Base-by-base conservation (phyloP, 2,113 vertebrate genomes). In the Helogale parvula region DNA sequence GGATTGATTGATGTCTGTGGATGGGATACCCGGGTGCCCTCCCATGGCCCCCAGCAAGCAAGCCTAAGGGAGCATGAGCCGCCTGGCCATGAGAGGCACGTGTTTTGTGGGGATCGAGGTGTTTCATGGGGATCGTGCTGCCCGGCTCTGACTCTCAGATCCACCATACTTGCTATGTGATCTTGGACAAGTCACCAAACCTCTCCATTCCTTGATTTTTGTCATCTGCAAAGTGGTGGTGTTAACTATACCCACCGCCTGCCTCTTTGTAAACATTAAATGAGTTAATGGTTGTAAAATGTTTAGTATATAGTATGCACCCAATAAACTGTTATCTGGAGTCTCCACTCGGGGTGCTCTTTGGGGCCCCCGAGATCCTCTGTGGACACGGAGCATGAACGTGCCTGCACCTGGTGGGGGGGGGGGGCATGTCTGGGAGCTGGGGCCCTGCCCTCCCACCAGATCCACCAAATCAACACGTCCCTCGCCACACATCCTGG, bases 81-180 rank as follows among this genome's bases (percentile, higher is more conserved):
- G 12, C 0, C 1, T 2, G 13, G 19, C 72, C 69, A 35, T 0
- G 2, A 29, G 47, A 60, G 47, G 38, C 29, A 41, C 41, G 41
- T 6, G 41, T 41, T 41, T 41, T 41, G 41, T 41, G 41, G 41
- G 41, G 41, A 4, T 41, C 41, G 4, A 47, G 27, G 23, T 25
- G 16, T 35, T 52, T 14, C 0, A 10, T 17, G 23, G 19, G 5
- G 47, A 45, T 17, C 2, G 29, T 2, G 11, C 25, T 57, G 31
- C 17, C 16, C 12, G 4, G 47, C 7, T 76, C 65, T 41, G 45
- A 33, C 19, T 45, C 35, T 52, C 84, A 68, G 33, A 7, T 16
- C 60, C 23, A 5, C 60, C 17, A 4, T 69, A 33, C 2, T 15
- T 4, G 0, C 84, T 10, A 2, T 27, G 54, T 35, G 45, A 66